Percentiles rank a stretch among this genome's conserved stretches.
Evolutionary conservation across 1,140 invertebrate genomes (phyloP).

Genomic region (Dryas iulia): DNA sequence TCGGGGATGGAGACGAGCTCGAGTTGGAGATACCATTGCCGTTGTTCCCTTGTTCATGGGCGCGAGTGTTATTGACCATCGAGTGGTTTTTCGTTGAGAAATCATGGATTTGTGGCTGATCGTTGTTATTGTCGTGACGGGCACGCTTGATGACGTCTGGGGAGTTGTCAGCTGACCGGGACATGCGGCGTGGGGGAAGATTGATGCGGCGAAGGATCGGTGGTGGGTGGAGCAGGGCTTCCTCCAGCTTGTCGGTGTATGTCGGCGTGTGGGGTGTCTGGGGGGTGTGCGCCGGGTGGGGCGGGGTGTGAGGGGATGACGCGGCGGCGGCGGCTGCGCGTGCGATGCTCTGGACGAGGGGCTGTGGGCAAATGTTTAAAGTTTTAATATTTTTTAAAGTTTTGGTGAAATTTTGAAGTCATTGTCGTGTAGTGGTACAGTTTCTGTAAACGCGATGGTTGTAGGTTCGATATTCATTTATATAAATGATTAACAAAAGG

Average conservation of each 20-base stretch:
- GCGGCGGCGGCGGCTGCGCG: slow-evolving; percentile 54
- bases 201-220: slow-evolving; percentile 84
- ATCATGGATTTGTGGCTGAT: slow-evolving; percentile 81
- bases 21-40: slow-evolving; percentile 80
- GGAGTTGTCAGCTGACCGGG: slow-evolving; percentile 82
- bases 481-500: no score
- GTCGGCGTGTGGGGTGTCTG: slow-evolving; percentile 78
- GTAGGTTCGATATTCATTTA: no score
- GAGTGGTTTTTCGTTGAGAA: slow-evolving; percentile 85
- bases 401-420: background rate
- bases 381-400: background rate
- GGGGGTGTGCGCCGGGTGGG: slow-evolving; percentile 77
- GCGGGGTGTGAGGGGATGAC: slow-evolving; percentile 59
- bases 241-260: slow-evolving; percentile 82
- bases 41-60: slow-evolving; percentile 69
- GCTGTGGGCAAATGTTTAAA: slow-evolving; percentile 52
- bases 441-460: no score
- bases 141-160: slow-evolving; percentile 81
- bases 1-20: slow-evolving; percentile 82
- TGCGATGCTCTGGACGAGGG: slow-evolving; percentile 83
- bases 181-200: slow-evolving; percentile 82
- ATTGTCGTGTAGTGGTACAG: no score
- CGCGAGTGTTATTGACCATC: slow-evolving; percentile 73
- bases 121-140: slow-evolving; percentile 82
- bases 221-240: slow-evolving; percentile 81